A percentile compares a stretch with the other conserved stretches of the same genome.
Conservation (phyloP, 2,797 vertebrate genomes). For the Siniperca scherzeri region DNA sequence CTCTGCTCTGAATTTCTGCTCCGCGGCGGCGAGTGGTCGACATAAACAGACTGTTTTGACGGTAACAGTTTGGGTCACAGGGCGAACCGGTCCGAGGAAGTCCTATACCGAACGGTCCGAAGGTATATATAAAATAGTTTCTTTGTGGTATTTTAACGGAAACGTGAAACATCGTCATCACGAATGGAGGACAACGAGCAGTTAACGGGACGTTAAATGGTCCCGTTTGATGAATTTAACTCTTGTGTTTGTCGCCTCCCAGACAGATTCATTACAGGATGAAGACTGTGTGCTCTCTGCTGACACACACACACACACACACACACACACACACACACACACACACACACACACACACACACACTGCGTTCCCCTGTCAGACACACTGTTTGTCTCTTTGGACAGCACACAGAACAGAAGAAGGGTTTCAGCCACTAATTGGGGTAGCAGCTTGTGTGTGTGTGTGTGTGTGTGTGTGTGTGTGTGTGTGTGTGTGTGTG, state of each 20-base stretch:
- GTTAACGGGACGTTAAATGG: too few species aligned
- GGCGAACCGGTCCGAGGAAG: too few species aligned
- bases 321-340: neutral
- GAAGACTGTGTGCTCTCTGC: neutral
- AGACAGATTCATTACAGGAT: conserved; percentile 1
- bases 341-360: neutral
- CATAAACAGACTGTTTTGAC: too few species aligned
- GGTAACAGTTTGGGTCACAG: too few species aligned
- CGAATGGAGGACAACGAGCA: neutral
- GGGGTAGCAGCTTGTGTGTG: conserved; percentile 2
- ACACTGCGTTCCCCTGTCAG: neutral
- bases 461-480: neutral
- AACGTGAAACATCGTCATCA: neutral
- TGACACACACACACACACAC: neutral
- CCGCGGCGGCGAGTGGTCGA: too few species aligned
- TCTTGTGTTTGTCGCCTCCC: neutral
- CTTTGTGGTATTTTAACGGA: neutral
- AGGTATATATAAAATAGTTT: too few species aligned
- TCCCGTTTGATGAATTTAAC: neutral
- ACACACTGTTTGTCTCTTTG: conserved; percentile 8
- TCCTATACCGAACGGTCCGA: too few species aligned
- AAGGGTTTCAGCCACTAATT: conserved; percentile 1
- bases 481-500: conserved; percentile 5
- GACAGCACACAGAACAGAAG: conserved; percentile 8
- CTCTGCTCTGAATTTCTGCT: too few species aligned